A percentile compares a stretch with the other conserved stretches of the same genome.
phyloP scores from a whole-genome alignment of 2,888 invertebrate genomes.

The Agrilus biguttatus region DNA sequence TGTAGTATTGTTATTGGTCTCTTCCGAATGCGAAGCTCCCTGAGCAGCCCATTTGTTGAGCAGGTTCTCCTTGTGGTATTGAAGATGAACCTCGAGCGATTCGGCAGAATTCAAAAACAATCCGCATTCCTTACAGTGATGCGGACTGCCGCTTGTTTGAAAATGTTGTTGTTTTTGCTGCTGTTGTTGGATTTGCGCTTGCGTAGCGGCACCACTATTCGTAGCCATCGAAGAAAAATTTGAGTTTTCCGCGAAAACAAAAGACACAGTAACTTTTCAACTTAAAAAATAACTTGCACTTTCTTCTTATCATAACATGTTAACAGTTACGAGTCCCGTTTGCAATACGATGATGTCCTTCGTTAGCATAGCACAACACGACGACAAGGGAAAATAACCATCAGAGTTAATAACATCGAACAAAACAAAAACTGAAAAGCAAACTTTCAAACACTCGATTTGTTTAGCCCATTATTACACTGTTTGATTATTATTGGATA shows the following conservation, averaged over 20 bases:
- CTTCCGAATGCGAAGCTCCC: slow-evolving; percentile 32
- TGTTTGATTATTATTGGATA: not conserved
- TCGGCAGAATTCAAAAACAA: slow-evolving; percentile 60
- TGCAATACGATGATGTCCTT: slow-evolving; percentile 6
- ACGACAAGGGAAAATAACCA: too few relatives aligned
- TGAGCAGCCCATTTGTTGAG: slow-evolving; percentile 58
- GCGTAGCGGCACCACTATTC: slow-evolving; percentile 15
- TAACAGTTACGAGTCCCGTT: slow-evolving; percentile 24
- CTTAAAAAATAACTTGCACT: slow-evolving; percentile 28
- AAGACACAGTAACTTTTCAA: slow-evolving; percentile 22
- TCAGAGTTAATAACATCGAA: not conserved
- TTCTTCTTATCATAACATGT: slow-evolving; percentile 32
- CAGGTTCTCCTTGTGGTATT: slow-evolving; percentile 66
- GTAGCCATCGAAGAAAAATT: slow-evolving; percentile 25
- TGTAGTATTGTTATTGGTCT: slow-evolving; percentile 52
- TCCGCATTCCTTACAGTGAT: slow-evolving; percentile 64
- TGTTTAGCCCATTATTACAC: slow-evolving; percentile 26
- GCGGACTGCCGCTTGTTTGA: slow-evolving; percentile 32
- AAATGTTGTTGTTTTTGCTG: slow-evolving; percentile 36
- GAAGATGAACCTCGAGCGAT: slow-evolving; percentile 64
- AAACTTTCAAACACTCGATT: slow-evolving; percentile 4
- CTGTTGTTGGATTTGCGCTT: slow-evolving; percentile 12
- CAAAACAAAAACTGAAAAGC: slow-evolving; percentile 17
- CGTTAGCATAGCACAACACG: too few relatives aligned
- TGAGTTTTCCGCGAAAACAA: slow-evolving; percentile 6